Base-by-base conservation (phyloP, 2,888 invertebrate genomes). In the Eueremaeus valkanovi region DNA sequence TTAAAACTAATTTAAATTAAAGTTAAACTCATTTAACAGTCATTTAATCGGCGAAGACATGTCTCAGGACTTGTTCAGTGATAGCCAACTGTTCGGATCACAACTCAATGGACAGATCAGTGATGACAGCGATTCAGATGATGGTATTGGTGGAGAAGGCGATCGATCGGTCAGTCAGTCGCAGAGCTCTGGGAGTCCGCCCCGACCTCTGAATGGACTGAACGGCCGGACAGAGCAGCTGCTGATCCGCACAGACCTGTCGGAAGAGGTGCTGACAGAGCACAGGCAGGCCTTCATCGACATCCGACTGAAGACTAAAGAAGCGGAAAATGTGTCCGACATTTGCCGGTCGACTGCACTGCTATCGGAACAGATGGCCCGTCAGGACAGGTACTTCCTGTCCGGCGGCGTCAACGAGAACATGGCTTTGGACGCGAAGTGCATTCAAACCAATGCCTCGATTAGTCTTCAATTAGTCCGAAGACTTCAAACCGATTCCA, bases 341-440 rank as follows among this genome's bases (percentile, higher is more conserved):
- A 63, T 63, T 5, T 40, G 33, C 33, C 1, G n/a, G 13, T 40
- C 40, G n/a, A 40, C 40, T 9, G 21, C 36, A 36, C 6, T 24
- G 16, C 13, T 68, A 24, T 6, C 24, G 6, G 42, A 68, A 68
- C 68, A 24, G 42, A 9, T 68, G 1, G 11, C 36, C 21, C 6
- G 61, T 1, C 68, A 40, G 24, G 24, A 68, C 68, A 40, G 40
- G 33, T 36, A 40, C 18, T 68, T 9, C 24, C 8, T 3, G 24
- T 13, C 18, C 6, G 40, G 40, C 1, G 68, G 68, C 1, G 40
- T 40, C 24, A 68, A 36, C 16, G 68, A 40, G 5, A 68, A 68
- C 68, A 68, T 68, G 68, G 5, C 68, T 1, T 68, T 68, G 21
- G 68, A 68, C 68, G 68, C 68, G 6, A 63, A 63, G 16, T 36